Evolutionary conservation across 1,140 invertebrate species (phyloP), one percentile per base, ranked within the genome.

Genomic region (Holotrichia oblita): DNA sequence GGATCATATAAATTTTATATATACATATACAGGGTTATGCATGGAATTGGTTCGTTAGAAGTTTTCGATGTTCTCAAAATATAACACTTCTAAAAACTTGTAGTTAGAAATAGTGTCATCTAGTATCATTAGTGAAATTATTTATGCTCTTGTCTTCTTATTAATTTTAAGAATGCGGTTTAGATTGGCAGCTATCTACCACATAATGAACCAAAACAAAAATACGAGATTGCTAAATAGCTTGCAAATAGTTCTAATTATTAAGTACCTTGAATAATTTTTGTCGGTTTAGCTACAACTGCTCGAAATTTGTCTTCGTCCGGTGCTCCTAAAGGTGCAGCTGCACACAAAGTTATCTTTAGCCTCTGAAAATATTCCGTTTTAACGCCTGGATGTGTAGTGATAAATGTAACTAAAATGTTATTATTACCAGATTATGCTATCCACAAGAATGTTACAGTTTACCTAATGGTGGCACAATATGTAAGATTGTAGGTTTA

Each of bases 401-500:
- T 91, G 81, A 96, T 86, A 82, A 96, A 94, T 17, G 92, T 87
- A 20, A 93, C 90, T 89, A 88, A 0, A 92, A 91, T 44, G 14
- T 6, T n/a, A 14, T n/a, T 55, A 55, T 6, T 6, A 55, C 3
- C 48, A n/a, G 0, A n/a, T 55, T 14, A 14, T 55, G 0, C 0
- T 55, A 6, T 55, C 17, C 4, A 55, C 4, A 12, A n/a, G 0
- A 14, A 14, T 55, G 4, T n/a, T 34, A 34, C 1, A 34, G 17
- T 12, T 55, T 55, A 92, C 91, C 88, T 27, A 92, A 88, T 14
- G 92, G 91, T 8, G 92, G 92, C 20, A 91, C 92, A 3, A 90
- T 17, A 80, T 90, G 90, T 8, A 93, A 79, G 1, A 89, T 79
- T 44, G 87, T 88, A n/a, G 88, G 90, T 84, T 90, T 88, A 79